These are phyloP conservation scores for Actinernus sp. DNA, from an alignment of 92 coral and sea anemone species.

Conservation along the genomic window DNA sequence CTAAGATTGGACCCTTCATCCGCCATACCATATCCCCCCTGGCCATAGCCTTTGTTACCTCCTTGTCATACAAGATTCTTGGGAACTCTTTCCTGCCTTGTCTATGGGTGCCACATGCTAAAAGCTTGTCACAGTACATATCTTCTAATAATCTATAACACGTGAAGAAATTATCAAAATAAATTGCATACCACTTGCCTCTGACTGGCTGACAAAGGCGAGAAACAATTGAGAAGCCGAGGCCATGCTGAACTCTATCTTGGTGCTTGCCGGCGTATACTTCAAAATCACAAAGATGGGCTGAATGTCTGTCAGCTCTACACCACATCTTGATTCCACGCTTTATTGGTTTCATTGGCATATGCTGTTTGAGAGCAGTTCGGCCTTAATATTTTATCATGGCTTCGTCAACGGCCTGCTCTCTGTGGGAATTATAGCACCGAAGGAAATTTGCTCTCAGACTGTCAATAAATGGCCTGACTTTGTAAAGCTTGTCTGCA, in stretches of 20 bases:
- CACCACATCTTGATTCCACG: slow-evolving; percentile 28
- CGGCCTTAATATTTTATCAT: slow-evolving; percentile 26
- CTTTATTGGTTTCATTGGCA: slow-evolving; percentile 34
- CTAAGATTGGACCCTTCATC: slow-evolving; percentile 37
- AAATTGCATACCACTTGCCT: slow-evolving; percentile 42
- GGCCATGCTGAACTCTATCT: slow-evolving; percentile 6
- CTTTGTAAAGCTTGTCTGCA: slow-evolving; percentile 34
- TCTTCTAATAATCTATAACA: slow-evolving; percentile 4
- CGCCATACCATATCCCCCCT: slow-evolving; percentile 5
- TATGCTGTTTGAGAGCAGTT: slow-evolving; percentile 18
- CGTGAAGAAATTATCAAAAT: slow-evolving; percentile 44
- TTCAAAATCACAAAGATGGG: slow-evolving; percentile 27
- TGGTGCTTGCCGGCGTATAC: slow-evolving; percentile 27
- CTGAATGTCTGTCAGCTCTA: slow-evolving; percentile 23
- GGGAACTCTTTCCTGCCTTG: slow-evolving; percentile 17
- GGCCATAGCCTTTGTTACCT: not conserved
- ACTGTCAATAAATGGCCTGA: slow-evolving; percentile 37
- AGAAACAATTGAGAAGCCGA: slow-evolving; percentile 36
- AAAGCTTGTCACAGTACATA: slow-evolving; percentile 11
- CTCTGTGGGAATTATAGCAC: slow-evolving; percentile 4
- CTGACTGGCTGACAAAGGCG: slow-evolving; percentile 15
- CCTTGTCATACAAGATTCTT: slow-evolving; percentile 12
- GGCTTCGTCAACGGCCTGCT: slow-evolving; percentile 23
- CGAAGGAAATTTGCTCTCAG: slow-evolving; percentile 3
- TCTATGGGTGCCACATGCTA: slow-evolving; percentile 24